These are phyloP conservation scores for Lamprologus speciosus DNA, from an alignment of 2,113 vertebrate species.

Conservation along the genomic window DNA sequence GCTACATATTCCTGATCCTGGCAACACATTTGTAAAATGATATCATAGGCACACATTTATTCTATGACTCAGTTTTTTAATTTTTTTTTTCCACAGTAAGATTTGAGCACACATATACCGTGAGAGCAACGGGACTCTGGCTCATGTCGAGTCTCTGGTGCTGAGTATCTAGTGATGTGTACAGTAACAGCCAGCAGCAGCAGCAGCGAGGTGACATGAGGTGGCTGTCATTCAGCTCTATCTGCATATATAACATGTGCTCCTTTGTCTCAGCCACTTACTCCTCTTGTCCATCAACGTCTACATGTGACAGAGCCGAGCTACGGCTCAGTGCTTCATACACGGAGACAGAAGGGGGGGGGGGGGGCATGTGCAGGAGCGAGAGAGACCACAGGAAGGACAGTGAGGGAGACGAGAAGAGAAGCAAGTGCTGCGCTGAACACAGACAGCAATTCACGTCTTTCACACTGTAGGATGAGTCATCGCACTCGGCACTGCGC, in stretches of 20 bases:
- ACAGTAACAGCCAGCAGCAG: not conserved
- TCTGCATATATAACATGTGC: slow-evolving; percentile 43
- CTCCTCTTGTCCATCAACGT: slow-evolving; percentile 34
- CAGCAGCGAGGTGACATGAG: slow-evolving; percentile 16
- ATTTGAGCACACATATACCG: not conserved
- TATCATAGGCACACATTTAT: not conserved
- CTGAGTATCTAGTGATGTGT: not conserved
- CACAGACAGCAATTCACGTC: slow-evolving; percentile 16
- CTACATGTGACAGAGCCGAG: not conserved
- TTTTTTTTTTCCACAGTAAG: not conserved
- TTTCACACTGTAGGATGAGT: slow-evolving; percentile 59
- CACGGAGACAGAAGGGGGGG: not conserved
- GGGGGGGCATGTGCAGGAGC: too few species aligned
- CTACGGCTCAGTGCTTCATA: slow-evolving; percentile 7
- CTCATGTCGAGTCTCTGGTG: not conserved
- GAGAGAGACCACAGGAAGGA: not conserved
- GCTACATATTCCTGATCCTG: not conserved
- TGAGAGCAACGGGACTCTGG: not conserved
- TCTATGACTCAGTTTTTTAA: too few species aligned
- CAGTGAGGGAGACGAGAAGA: not conserved
- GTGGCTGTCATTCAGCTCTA: slow-evolving; percentile 14
- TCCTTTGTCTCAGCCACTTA: slow-evolving; percentile 43
- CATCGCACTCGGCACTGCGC: slow-evolving; percentile 51
- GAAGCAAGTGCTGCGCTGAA: not conserved
- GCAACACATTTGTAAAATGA: not conserved